Evolutionary conservation across 2,797 vertebrate genomes (phyloP).

Genomic region (Eurystomus glaucurus): DNA sequence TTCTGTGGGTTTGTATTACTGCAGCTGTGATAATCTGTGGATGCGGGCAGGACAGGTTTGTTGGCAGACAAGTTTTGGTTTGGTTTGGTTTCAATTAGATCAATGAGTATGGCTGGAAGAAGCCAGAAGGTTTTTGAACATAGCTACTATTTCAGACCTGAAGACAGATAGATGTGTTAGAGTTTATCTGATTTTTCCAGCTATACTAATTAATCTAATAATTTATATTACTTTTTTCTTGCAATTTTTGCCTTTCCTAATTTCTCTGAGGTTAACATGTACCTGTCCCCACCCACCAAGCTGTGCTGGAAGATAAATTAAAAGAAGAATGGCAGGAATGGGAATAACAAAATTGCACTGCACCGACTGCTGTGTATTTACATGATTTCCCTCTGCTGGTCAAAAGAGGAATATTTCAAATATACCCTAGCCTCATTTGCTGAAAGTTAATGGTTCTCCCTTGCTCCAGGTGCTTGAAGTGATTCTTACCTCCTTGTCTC

Average conservation of each 20-base stretch:
- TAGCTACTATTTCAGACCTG: conserved; percentile 9
- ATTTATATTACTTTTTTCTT: conserved; percentile 13
- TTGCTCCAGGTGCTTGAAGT: neutral
- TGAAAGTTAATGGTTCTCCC: neutral
- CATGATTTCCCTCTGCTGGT: conserved; percentile 64
- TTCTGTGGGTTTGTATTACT: neutral
- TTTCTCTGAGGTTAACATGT: conserved; percentile 5
- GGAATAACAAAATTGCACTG: neutral
- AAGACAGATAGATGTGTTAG: neutral
- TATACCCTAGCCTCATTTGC: neutral
- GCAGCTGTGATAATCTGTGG: neutral
- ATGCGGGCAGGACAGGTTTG: neutral
- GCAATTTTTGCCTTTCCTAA: conserved; percentile 16
- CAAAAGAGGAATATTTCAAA: conserved; percentile 12
- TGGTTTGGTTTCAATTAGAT: conserved; percentile 28
- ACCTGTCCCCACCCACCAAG: neutral
- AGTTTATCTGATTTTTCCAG: conserved; percentile 39
- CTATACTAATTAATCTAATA: neutral
- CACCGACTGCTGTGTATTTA: neutral
- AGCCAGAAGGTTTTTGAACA: neutral
- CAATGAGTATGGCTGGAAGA: neutral
- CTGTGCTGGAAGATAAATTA: conserved; percentile 3
- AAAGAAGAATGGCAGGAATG: neutral
- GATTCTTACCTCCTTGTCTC: neutral
- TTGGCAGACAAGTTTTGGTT: conserved; percentile 30